Percentiles rank a stretch among this genome's conserved stretches.
Evolutionary conservation across 2,888 invertebrate species (phyloP).

Genomic region (Tenthredo scrophulariae): DNA sequence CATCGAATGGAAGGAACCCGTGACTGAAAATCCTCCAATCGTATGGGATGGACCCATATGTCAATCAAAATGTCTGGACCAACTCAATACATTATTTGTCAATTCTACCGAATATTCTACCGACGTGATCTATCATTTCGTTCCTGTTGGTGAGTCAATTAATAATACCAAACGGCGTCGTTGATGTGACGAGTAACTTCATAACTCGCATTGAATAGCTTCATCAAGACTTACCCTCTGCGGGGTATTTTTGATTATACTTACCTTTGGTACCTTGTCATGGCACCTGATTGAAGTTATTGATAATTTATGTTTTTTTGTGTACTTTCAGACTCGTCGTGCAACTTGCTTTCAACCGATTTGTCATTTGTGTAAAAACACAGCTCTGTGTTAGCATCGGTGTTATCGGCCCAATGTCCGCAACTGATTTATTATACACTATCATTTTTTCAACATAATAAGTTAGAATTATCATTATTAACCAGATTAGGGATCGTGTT

Average conservation of each 20-base stretch:
- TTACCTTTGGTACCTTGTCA: constrained; percentile 55
- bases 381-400: not conserved
- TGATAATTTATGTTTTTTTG: not conserved
- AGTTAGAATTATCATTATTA: too few species aligned
- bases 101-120: not conserved
- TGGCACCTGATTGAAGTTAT: not conserved
- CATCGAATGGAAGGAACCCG: not conserved
- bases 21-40: not conserved
- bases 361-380: not conserved
- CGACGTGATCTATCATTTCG: not conserved
- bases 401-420: not conserved
- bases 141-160: constrained; percentile 13
- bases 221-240: constrained; percentile 61
- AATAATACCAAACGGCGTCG: constrained; percentile 58
- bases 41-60: constrained; percentile 68
- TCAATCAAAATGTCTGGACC: not conserved
- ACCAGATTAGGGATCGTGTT: too few species aligned
- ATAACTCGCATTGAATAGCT: not conserved
- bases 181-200: not conserved
- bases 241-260: constrained; percentile 22
- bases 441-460: too few species aligned
- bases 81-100: not conserved
- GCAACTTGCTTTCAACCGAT: not conserved
- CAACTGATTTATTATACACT: too few species aligned
- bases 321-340: not conserved